Base-by-base conservation (phyloP, 2,113 vertebrate genomes). In the Pterocles orientalis region DNA sequence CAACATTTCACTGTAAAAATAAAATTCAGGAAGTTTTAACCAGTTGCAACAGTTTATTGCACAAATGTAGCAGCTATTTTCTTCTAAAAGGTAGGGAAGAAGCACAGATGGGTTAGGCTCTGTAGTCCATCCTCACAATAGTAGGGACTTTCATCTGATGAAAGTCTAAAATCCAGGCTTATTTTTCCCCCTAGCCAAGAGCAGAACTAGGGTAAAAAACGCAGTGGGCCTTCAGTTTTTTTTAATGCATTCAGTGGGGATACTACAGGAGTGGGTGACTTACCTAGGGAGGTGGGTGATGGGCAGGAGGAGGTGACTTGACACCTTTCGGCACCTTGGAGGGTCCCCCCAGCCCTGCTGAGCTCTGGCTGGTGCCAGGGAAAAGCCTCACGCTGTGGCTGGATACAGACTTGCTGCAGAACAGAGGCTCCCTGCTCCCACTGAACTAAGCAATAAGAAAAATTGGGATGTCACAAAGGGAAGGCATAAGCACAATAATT, bases 351-450 rank as follows among this genome's bases (percentile, higher is more conserved):
- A 50, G 39, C 26, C 53, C 29, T 61, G 47, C 81, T 70, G 50
- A 79, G 48, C 48, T 79, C 39, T 61, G 24, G 25, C 24, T 48
- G 33, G 36, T 53, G 53, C 18, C 31, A 89, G 21, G 28, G 26
- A 57, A 66, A 78, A 81, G 9, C 0, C 7, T 73, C 2, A 1
- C 1, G 1, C 25, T 45, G 29, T 43, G 31, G n/a, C 28, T 81
- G 57, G 39, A 26, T 50, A 50, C 23, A 9, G 28, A 65, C 41
- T 50, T 2, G 1, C 56, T 85, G 25, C 79, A 62, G 58, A 82
- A 34, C 17, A 14, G 29, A 72, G 47, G 6, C 4, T 83, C 54
- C 54, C 21, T 34, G 25, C 39, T 86, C 48, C 48, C 24, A 4
- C 14, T 5, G 1, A 69, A 70, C 4, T 10, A 34, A 78, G 57